Conservation (phyloP, 2,113 vertebrate species). For the Vimba vimba region DNA sequence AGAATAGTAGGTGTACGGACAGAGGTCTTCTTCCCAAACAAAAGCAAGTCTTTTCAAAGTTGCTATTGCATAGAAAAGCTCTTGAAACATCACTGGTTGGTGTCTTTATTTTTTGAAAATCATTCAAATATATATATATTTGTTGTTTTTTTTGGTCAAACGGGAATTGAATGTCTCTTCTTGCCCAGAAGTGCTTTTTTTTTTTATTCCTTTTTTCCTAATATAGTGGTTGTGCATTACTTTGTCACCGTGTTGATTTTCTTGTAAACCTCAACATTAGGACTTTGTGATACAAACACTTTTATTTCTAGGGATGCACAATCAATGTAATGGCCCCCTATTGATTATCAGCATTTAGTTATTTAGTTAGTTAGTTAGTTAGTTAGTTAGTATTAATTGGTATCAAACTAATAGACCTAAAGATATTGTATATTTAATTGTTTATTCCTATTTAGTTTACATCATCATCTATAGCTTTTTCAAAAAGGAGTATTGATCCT, state of each 20-base stretch:
- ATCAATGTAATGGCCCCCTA: too few species aligned
- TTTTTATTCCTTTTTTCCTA: background rate
- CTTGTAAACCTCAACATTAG: too few species aligned
- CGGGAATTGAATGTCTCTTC: background rate
- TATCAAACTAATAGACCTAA: background rate
- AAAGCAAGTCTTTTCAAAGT: constrained; percentile 11
- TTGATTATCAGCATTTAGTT: background rate
- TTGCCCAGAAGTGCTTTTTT: background rate
- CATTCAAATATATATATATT: background rate
- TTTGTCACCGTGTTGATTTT: background rate
- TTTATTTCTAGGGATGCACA: too few species aligned
- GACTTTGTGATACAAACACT: too few species aligned
- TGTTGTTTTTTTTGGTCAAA: background rate
- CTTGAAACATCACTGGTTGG: background rate
- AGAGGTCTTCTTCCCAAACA: background rate
- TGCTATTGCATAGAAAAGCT: background rate
- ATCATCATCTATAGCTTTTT: too few species aligned
- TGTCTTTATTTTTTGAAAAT: background rate
- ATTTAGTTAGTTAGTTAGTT: background rate
- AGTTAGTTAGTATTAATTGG: background rate
- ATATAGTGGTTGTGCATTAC: background rate
- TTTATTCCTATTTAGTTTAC: too few species aligned
- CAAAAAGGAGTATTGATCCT: too few species aligned
- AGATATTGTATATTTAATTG: background rate
- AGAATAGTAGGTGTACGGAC: background rate